Evolutionary conservation across 2,113 vertebrate genomes (phyloP).

Genomic region (Rhynchomys soricoides): DNA sequence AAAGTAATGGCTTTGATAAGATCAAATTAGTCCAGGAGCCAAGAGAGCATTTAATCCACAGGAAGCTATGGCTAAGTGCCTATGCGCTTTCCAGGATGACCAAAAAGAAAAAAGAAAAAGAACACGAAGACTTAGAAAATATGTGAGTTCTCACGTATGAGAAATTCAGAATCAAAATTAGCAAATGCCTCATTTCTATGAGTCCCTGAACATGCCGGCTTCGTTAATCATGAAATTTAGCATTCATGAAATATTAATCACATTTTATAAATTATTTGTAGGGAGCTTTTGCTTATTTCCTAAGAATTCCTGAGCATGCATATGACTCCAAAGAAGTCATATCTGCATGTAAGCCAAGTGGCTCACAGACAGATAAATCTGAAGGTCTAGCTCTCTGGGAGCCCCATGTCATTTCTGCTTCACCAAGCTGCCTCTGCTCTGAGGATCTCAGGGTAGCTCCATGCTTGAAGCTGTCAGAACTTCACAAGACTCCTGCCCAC

Average conservation of each 20-base stretch:
- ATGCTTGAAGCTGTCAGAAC: no score
- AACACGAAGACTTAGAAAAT: neutral
- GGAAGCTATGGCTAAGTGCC: neutral
- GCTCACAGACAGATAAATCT: neutral
- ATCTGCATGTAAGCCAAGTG: neutral
- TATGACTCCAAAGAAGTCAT: neutral
- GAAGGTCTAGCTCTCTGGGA: neutral
- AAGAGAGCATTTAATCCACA: neutral
- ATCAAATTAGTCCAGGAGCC: neutral
- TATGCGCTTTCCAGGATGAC: neutral
- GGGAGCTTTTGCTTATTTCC: neutral
- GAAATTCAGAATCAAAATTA: slow-evolving; percentile 35
- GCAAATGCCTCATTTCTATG: neutral
- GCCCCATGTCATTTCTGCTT: neutral
- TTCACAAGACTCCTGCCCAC: neutral
- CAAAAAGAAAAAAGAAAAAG: neutral
- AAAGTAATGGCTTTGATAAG: neutral
- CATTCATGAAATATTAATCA: slow-evolving; percentile 56
- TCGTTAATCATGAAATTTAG: slow-evolving; percentile 27
- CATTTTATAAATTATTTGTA: slow-evolving; percentile 19
- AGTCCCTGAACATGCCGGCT: neutral
- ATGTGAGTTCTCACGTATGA: neutral
- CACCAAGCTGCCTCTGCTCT: neutral
- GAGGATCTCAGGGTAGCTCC: neutral
- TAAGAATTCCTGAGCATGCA: slow-evolving; percentile 27